phyloP scores from a whole-genome alignment of 2,797 vertebrate genomes.

The Cynopterus sphinx region DNA sequence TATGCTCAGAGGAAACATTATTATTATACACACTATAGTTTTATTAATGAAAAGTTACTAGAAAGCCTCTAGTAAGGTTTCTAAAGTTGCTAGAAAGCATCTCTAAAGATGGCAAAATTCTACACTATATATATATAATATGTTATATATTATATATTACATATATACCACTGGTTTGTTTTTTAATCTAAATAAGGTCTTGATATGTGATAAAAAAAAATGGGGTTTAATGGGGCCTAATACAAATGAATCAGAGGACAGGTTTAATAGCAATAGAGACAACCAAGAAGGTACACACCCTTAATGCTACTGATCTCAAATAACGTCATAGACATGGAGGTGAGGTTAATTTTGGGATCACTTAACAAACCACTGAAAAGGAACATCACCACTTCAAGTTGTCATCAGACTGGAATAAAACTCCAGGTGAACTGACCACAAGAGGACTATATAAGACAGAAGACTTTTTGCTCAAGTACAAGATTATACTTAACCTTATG shows the following conservation, averaged over 20 bases:
- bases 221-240: not conserved
- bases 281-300: not conserved
- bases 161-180: not conserved
- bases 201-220: not conserved
- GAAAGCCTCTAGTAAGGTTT: not conserved
- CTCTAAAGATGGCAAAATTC: not conserved
- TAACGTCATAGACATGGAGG: not conserved
- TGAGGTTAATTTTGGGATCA: not conserved
- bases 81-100: not conserved
- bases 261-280: not conserved
- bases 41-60: not conserved
- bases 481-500: not conserved
- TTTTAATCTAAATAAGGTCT: not conserved
- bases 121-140: not conserved
- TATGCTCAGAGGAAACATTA: not conserved
- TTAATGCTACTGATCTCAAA: not conserved
- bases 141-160: not conserved
- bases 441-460: rapidly evolving
- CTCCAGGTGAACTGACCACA: not conserved
- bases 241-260: not conserved
- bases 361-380: not conserved
- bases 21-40: not conserved
- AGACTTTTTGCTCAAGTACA: not conserved
- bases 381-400: not conserved
- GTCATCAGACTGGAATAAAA: not conserved